A percentile compares a stretch with the other conserved stretches of the same genome.
These are phyloP conservation scores for Liopterus haemorrhoidalis DNA, from an alignment of 2,888 invertebrate genomes.

Conservation along the genomic window DNA sequence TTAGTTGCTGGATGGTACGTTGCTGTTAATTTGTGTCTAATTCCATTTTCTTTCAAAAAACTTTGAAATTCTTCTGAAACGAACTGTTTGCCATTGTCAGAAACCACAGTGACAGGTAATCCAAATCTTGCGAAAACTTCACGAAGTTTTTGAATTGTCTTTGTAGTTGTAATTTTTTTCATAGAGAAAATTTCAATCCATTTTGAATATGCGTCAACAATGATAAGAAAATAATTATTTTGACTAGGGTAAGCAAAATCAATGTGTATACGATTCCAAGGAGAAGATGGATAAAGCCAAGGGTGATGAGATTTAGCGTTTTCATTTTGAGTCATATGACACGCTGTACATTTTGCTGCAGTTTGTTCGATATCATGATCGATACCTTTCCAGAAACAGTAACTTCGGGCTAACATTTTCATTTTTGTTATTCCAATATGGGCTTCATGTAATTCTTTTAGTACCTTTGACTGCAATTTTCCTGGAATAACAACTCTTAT, in stretches of 20 bases:
- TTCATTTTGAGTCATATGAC: conserved; percentile 15
- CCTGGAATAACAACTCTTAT: conserved; percentile 13
- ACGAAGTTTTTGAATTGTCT: background rate
- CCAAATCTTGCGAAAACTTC: background rate
- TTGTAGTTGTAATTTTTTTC: background rate
- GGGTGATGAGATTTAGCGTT: conserved; percentile 12
- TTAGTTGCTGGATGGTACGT: too few relatives aligned
- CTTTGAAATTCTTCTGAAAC: too few relatives aligned
- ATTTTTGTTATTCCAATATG: conserved; percentile 24
- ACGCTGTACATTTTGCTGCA: conserved; percentile 13
- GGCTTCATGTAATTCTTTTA: conserved; percentile 20
- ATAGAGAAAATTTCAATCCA: conserved; percentile 1
- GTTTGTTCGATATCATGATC: conserved; percentile 23
- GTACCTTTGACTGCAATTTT: conserved; percentile 2
- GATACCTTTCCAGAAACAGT: conserved; percentile 27
- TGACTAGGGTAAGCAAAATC: conserved; percentile 26
- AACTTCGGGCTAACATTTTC: conserved; percentile 24
- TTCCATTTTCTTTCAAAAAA: too few relatives aligned
- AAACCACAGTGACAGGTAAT: too few relatives aligned
- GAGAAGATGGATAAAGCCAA: conserved; percentile 27
- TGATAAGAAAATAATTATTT: conserved; percentile 24
- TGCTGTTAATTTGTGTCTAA: too few relatives aligned
- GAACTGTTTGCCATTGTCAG: too few relatives aligned
- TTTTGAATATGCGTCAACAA: conserved; percentile 24
- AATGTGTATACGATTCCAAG: conserved; percentile 29